Evolutionary conservation across 2,113 vertebrate genomes (phyloP).

Genomic region (pig (Sus scrofa)): DNA sequence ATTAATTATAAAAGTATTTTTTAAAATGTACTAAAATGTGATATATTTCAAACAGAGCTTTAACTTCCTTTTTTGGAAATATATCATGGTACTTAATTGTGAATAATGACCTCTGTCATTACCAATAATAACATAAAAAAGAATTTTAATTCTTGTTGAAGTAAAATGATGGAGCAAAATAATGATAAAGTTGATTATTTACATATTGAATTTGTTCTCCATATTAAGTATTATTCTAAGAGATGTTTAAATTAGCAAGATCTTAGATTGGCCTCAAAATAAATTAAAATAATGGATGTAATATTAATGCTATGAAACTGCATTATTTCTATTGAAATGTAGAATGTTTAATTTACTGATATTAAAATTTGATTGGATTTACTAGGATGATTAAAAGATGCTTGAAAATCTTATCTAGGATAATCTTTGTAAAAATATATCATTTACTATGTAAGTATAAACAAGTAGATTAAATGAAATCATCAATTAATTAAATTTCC

Average conservation of each 20-base stretch:
- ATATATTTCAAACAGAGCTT: not conserved
- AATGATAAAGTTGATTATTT: not conserved
- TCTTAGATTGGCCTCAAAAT: not conserved
- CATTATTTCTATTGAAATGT: not conserved
- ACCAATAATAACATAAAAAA: not conserved
- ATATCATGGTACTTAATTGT: not conserved
- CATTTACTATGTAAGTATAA: not conserved
- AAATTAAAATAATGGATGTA: not conserved
- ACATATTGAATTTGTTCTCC: not conserved
- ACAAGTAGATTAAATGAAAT: not conserved
- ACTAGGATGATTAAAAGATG: not conserved
- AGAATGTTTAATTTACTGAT: not conserved
- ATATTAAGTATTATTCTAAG: not conserved
- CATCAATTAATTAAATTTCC: not conserved
- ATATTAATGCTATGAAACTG: not conserved
- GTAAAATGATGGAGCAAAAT: not conserved
- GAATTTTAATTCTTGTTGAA: not conserved
- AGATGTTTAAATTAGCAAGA: not conserved
- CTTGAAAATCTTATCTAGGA: not conserved
- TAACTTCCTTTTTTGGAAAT: not conserved
- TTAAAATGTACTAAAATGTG: not conserved
- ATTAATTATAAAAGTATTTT: not conserved
- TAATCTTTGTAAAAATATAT: not conserved
- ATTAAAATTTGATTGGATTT: not conserved
- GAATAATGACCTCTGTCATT: not conserved